phyloP scores from a whole-genome alignment of 2,888 invertebrate genomes.

The Alviniconcha strummeri region DNA sequence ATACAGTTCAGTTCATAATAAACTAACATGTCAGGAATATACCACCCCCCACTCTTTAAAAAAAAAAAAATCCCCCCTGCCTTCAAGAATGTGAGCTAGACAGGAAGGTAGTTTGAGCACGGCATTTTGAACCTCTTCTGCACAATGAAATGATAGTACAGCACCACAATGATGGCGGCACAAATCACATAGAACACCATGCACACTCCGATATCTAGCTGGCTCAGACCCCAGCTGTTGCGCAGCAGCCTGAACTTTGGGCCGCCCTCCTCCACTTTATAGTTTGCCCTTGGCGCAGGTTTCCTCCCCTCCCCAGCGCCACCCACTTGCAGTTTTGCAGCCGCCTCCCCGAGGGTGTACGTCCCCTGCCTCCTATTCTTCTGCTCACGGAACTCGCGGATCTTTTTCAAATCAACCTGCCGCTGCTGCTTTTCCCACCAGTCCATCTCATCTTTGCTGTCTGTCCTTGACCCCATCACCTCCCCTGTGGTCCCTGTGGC shows the following conservation, averaged over 20 bases:
- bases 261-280: not conserved
- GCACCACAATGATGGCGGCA: conserved; percentile 55
- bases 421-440: conserved; percentile 65
- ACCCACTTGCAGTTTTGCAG: not conserved
- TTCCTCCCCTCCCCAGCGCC: not conserved
- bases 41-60: not conserved
- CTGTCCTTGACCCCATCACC: not conserved
- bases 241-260: not conserved
- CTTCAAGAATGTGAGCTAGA: conserved; percentile 6
- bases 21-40: not conserved
- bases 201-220: conserved; percentile 67
- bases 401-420: conserved; percentile 55
- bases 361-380: conserved; percentile 36
- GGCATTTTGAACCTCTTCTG: conserved; percentile 50
- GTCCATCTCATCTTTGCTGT: conserved; percentile 47
- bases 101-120: conserved; percentile 31
- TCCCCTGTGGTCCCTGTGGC: conserved; percentile 16
- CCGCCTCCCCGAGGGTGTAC: not conserved
- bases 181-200: conserved; percentile 65
- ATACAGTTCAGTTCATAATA: no score
- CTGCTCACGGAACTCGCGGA: conserved; percentile 45
- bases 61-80: not conserved
- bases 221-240: conserved; percentile 52
- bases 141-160: conserved; percentile 68
- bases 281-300: no score